Evolutionary conservation across 2,113 vertebrate species (phyloP), one percentile per base, ranked within the genome.

Genomic region (Ceyx margarethae): DNA sequence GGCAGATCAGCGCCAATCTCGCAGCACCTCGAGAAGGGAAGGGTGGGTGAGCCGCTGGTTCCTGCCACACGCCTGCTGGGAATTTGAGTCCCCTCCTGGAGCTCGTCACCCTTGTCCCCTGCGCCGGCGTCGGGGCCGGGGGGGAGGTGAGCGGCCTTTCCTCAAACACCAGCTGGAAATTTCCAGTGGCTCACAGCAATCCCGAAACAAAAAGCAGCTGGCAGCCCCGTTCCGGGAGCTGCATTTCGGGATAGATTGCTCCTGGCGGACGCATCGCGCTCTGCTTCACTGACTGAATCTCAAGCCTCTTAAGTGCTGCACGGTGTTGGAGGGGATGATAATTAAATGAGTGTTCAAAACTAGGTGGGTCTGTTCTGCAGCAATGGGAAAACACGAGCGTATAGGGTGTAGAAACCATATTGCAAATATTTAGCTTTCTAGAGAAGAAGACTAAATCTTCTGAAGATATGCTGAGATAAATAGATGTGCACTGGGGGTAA

Each of bases 51-150:
- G 40, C 48, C 5, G 8, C 29, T 11, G 62, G 35, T 96, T 95
- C 93, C 95, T 92, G 84, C 89, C 74, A 19, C 5, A 0, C 9
- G 94, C 91, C 91, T 90, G 93, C 91, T 84, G 95, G 95, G 95
- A 96, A 51, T 75, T 94, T 14, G 91, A 96, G 95, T 95, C 91
- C 53, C 43, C 2, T 84, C 46, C 48, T 13, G 9, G 51, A 66
- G 46, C 68, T 73, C 5, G 22, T 85, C 86, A 40, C 91, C 13
- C 10, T 2, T 37, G n/a, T 77, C 37, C 46, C 35, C 77, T 2
- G 17, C 5, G 29, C 64, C 51, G 57, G 65, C 42, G 50, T 15
- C 56, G 69, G 18, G 37, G 37, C 10, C 10, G 37, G 37, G 37
- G 37, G 37, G 1, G 48, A 43, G 12, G 43, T 14, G 13, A 93